Percentiles rank a stretch among this genome's conserved stretches.
Conservation (phyloP, 2,113 vertebrate species). For the Saimiri boliviensis region DNA sequence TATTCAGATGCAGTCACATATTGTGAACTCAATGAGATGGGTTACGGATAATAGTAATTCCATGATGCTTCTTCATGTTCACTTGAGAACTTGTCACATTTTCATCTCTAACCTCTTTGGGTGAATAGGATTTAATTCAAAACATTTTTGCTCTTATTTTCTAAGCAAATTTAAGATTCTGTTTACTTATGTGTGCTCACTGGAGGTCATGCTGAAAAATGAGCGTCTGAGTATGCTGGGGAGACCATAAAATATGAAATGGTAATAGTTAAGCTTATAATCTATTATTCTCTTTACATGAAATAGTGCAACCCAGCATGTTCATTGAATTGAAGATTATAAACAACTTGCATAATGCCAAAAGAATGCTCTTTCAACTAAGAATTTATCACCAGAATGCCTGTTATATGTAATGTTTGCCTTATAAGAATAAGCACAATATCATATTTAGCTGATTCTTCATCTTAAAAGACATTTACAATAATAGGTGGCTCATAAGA, state of each 20-base stretch:
- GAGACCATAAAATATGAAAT: conserved; percentile 78
- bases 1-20: neutral
- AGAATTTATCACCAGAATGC: conserved; percentile 69
- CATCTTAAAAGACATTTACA: conserved; percentile 68
- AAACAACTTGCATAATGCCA: conserved; percentile 76
- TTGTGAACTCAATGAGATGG: neutral
- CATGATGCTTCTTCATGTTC: neutral
- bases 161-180: conserved; percentile 71
- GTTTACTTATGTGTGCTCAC: conserved; percentile 75
- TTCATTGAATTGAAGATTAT: conserved; percentile 75
- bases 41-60: neutral
- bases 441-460: conserved; percentile 69
- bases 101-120: conserved; percentile 58
- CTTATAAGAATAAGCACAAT: conserved; percentile 69
- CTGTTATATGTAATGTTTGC: conserved; percentile 66
- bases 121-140: conserved; percentile 64
- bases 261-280: conserved; percentile 76
- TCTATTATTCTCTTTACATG: conserved; percentile 81
- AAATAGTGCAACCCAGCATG: conserved; percentile 73
- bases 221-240: conserved; percentile 59
- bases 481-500: conserved; percentile 61
- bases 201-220: conserved; percentile 71
- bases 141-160: conserved; percentile 66
- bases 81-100: conserved; percentile 32
- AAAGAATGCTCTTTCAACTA: conserved; percentile 74